phyloP scores from a whole-genome alignment of 2,113 vertebrate genomes.

The Lophochroa leadbeateri region DNA sequence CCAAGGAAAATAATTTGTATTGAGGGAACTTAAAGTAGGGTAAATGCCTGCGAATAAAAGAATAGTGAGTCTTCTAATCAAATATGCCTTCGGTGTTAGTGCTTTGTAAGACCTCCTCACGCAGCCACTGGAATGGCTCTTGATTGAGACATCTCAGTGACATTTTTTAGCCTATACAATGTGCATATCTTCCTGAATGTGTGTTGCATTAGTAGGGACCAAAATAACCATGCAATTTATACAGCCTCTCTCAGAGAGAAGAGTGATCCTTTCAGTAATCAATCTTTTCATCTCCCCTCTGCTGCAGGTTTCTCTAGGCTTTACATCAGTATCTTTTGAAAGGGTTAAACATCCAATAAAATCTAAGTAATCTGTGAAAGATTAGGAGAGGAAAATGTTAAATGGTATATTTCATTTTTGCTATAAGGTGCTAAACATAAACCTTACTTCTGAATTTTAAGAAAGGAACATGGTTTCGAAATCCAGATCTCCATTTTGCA shows the following conservation, averaged over 20 bases:
- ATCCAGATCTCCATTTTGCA: not conserved
- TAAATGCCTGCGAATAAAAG: not conserved
- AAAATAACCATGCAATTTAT: not conserved
- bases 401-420: not conserved
- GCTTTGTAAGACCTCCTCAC: not conserved
- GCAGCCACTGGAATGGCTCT: not conserved
- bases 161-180: not conserved
- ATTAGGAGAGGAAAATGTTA: not conserved
- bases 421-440: not conserved
- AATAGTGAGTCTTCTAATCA: not conserved
- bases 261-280: not conserved
- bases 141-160: not conserved
- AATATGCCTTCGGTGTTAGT: not conserved
- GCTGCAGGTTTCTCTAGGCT: not conserved
- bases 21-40: not conserved
- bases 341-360: not conserved
- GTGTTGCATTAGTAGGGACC: not conserved
- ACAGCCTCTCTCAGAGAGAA: not conserved
- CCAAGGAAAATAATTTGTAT: not conserved
- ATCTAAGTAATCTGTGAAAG: not conserved
- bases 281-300: not conserved
- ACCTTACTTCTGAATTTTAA: not conserved
- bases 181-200: not conserved
- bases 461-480: not conserved
- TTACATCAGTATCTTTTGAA: not conserved